Evolutionary conservation across 1,140 invertebrate species (phyloP).

Genomic region (Heliconius hewitsoni): DNA sequence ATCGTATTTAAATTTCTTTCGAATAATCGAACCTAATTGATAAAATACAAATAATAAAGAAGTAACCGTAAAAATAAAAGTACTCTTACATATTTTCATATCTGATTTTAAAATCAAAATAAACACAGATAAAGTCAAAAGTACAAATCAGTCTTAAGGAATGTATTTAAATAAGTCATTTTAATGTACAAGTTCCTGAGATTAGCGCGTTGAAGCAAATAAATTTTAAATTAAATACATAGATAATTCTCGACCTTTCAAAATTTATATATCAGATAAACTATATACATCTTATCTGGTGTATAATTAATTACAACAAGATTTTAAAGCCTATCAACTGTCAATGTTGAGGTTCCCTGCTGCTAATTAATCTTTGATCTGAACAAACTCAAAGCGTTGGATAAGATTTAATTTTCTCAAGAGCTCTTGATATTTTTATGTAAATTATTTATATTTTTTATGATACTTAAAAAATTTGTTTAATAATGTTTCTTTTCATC

Average conservation of each 20-base stretch:
- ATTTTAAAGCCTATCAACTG: slow-evolving; percentile 11
- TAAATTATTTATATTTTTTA: background rate
- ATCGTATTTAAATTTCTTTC: too few relatives aligned
- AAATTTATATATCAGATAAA: background rate
- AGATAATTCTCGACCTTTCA: background rate
- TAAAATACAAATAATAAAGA: too few relatives aligned
- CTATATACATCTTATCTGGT: background rate
- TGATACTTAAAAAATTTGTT: too few relatives aligned
- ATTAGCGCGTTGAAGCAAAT: too few relatives aligned
- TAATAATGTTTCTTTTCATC: too few relatives aligned
- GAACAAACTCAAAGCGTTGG: slow-evolving; percentile 1
- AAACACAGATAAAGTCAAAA: background rate
- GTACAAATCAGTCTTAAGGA: background rate
- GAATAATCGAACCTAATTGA: too few relatives aligned
- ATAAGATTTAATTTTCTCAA: background rate
- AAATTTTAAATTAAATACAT: too few relatives aligned
- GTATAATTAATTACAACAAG: slow-evolving; percentile 10
- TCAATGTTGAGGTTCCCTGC: slow-evolving; percentile 1
- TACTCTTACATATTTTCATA: too few relatives aligned
- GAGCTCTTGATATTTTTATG: background rate
- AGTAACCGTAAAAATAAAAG: too few relatives aligned
- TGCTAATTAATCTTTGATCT: slow-evolving; percentile 12
- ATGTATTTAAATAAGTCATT: too few relatives aligned
- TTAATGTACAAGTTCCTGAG: too few relatives aligned
- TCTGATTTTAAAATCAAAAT: background rate